Base-by-base conservation (phyloP, 2,113 vertebrate species). In the Ellobius talpinus region DNA sequence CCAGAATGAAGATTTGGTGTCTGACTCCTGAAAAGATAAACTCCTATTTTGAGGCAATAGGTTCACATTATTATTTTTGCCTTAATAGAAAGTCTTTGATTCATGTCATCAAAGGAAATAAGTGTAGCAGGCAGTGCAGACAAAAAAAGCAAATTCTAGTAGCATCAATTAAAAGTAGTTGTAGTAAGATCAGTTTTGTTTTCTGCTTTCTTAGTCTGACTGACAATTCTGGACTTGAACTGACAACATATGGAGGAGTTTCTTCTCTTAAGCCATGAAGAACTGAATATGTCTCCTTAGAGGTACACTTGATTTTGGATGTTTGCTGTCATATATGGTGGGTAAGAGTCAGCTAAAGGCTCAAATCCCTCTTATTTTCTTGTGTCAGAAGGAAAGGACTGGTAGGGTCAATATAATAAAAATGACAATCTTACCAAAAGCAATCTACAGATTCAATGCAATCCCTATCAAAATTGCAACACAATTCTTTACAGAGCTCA, bases 1-100 rank as follows among this genome's bases (percentile, higher is more conserved):
- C 50, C 12, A 70, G 36, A 29, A 16, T 45, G 52, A 73, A 16
- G 31, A 50, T 96, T 9, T 66, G 72, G n/a, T 77, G 66, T 86
- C 13, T 36, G 4, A 24, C 13, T 86, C 24, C 45, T 68, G 52
- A 26, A 36, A 87, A 68, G 19, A 82, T 52, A 65, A 96, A 95
- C 95, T 73, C 82, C 39, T 79, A 47, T n/a, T 85, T n/a, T 3
- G 24, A 58, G 50, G 91, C 10, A 65, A 24, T 17, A 33, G 94
- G 52, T 94, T 86, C 81, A 91, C 29, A 85, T 79, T 87, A 50
- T 90, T 47, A 77, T 21, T 84, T 81, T 92, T 91, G 9, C 70
- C n/a, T 87, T 65, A 63, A 87, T 68, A 61, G 55, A 84, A 42
- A 85, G 23, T 66, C 45, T 94, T 95, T 90, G 58, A 50, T 82